A percentile compares a stretch with the other conserved stretches of the same genome.
These are phyloP conservation scores for Dione vanillae DNA, from an alignment of 2,888 invertebrate species.

Conservation along the genomic window DNA sequence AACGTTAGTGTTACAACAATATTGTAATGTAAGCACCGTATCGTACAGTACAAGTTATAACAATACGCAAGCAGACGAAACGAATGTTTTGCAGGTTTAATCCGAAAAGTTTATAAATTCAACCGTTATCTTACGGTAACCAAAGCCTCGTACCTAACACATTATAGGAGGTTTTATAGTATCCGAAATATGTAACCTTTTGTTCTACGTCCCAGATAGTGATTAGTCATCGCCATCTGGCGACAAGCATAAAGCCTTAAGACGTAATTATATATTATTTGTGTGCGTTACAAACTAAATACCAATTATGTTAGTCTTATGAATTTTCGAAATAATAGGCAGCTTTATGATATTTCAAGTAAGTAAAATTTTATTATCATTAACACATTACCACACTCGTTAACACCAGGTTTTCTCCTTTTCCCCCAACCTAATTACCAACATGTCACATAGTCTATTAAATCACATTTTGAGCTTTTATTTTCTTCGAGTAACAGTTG, in stretches of 20 bases:
- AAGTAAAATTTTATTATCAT: neutral
- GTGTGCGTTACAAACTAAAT: neutral
- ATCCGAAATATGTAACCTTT: conserved; percentile 48
- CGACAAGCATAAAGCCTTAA: neutral
- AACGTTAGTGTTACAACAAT: conserved; percentile 8
- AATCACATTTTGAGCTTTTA: conserved; percentile 12
- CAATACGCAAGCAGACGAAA: conserved; percentile 46
- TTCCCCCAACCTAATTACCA: neutral
- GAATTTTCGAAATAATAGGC: neutral
- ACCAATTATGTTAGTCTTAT: neutral
- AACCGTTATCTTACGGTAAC: conserved; percentile 69
- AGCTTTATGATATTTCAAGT: neutral
- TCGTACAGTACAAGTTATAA: conserved; percentile 25
- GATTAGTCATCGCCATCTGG: conserved; percentile 34
- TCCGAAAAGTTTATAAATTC: conserved; percentile 60
- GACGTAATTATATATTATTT: neutral
- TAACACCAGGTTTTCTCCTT: neutral
- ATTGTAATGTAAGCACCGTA: conserved; percentile 21
- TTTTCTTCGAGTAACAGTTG: conserved; percentile 24
- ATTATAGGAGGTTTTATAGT: conserved; percentile 46
- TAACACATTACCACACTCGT: neutral
- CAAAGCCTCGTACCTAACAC: conserved; percentile 45
- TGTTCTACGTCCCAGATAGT: conserved; percentile 53
- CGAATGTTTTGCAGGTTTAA: conserved; percentile 51
- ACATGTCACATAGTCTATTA: conserved; percentile 13